phyloP scores from a whole-genome alignment of 2,113 vertebrate genomes.

The Chinchilla lanigera region DNA sequence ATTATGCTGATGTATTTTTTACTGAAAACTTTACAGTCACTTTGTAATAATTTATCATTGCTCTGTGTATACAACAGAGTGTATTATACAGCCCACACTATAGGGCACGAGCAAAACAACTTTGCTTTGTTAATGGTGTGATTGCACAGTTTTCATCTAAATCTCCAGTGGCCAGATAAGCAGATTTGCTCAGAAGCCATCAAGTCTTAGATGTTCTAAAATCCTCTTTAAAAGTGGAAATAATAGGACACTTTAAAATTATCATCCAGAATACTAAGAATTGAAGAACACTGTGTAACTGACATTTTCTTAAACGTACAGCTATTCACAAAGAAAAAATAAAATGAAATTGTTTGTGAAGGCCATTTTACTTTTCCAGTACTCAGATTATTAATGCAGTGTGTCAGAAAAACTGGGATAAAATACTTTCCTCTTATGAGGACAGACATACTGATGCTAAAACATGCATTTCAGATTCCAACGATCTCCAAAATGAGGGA shows the following conservation, averaged over 20 bases:
- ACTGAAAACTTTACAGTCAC: background rate
- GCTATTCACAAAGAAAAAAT: background rate
- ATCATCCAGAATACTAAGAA: background rate
- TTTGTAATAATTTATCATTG: background rate
- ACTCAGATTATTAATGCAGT: background rate
- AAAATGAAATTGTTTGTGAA: background rate
- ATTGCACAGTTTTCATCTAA: background rate
- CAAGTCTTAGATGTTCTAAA: background rate
- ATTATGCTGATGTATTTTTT: background rate
- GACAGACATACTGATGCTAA: background rate
- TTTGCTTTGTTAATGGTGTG: background rate
- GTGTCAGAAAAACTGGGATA: slow-evolving; percentile 26
- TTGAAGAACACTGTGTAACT: background rate
- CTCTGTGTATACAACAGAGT: background rate
- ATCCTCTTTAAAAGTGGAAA: background rate
- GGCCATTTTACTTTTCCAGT: background rate
- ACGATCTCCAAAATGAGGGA: background rate
- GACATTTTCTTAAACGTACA: slow-evolving; percentile 9
- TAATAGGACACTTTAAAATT: background rate
- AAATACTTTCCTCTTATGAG: background rate
- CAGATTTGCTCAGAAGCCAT: background rate
- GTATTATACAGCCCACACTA: background rate
- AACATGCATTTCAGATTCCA: background rate
- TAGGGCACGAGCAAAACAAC: background rate
- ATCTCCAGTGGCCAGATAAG: background rate